phyloP scores from a whole-genome alignment of 92 coral and sea anemone species.

The Micromussa lordhowensis region DNA sequence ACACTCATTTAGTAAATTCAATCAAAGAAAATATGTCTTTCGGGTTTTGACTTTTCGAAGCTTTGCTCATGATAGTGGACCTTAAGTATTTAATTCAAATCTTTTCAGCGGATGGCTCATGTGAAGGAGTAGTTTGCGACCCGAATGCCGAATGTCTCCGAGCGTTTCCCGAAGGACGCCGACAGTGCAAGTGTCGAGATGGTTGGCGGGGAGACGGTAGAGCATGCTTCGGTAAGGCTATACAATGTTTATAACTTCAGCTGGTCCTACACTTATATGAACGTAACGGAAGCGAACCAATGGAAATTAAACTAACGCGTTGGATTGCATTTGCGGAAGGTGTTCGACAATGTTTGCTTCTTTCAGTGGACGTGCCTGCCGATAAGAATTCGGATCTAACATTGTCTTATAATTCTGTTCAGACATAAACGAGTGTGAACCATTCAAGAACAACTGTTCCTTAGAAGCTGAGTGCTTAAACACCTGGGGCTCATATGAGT shows the following conservation, averaged over 20 bases:
- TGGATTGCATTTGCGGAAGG: no score
- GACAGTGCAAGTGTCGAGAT: conserved; percentile 69
- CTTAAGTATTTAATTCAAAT: no score
- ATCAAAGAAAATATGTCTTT: not conserved
- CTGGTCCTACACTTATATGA: no score
- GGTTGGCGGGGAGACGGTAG: conserved; percentile 28
- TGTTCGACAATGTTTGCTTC: no score
- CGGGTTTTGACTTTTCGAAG: no score
- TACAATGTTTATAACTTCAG: no score
- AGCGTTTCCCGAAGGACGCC: conserved; percentile 51
- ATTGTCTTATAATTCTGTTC: not conserved
- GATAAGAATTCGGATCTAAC: no score
- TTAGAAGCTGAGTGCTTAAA: conserved; percentile 74
- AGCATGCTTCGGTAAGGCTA: not conserved
- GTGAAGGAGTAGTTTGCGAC: conserved; percentile 71
- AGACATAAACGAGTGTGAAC: conserved; percentile 78
- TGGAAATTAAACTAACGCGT: no score
- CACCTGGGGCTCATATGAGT: conserved; percentile 67
- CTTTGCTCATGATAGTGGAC: no score
- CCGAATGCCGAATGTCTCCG: conserved; percentile 66
- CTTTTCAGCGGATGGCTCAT: conserved; percentile 69
- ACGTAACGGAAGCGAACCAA: no score
- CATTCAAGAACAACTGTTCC: conserved; percentile 51
- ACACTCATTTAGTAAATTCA: no score
- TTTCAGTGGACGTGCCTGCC: no score